These are phyloP conservation scores for Casuarius casuarius DNA, from an alignment of 2,113 vertebrate species.

Conservation along the genomic window DNA sequence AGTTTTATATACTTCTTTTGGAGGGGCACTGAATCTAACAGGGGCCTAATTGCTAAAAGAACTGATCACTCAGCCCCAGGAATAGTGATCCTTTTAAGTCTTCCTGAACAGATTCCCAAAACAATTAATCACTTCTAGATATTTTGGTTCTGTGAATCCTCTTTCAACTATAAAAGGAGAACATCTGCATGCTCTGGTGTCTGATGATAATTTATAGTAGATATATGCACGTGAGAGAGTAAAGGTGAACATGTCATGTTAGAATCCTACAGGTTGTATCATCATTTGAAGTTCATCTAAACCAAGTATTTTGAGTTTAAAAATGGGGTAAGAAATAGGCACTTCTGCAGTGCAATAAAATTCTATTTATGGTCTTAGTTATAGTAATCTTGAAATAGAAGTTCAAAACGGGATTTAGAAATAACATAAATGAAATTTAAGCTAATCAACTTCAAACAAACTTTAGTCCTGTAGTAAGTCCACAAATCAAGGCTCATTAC, in stretches of 20 bases:
- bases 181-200: background rate
- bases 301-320: background rate
- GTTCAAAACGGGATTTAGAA: background rate
- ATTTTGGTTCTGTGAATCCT: background rate
- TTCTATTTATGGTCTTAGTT: background rate
- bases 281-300: background rate
- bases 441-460: background rate
- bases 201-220: background rate
- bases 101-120: background rate
- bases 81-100: background rate
- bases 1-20: background rate
- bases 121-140: background rate
- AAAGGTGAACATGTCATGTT: background rate
- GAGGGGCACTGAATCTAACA: background rate
- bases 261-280: background rate
- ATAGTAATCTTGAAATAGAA: background rate
- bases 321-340: background rate
- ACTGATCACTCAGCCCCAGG: background rate
- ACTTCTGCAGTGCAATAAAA: background rate
- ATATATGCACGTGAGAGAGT: rapidly evolving
- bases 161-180: background rate
- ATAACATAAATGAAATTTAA: background rate
- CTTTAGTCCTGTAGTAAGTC: background rate
- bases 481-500: background rate
- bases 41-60: background rate